A percentile compares a stretch with the other conserved stretches of the same genome.
Conservation (phyloP, 2,113 vertebrate species). For the Heloderma charlesbogerti region DNA sequence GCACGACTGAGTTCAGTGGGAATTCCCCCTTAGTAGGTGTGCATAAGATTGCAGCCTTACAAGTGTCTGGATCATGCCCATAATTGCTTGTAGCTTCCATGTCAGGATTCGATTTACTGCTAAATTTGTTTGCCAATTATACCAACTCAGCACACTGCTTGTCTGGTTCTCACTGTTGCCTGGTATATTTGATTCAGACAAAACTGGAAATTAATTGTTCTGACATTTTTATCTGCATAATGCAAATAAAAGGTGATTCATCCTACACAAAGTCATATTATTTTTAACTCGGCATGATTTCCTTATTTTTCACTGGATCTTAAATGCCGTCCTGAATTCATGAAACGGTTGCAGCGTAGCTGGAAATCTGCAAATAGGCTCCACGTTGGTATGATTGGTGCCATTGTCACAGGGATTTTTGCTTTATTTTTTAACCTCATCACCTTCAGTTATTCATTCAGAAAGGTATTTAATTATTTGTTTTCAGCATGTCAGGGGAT, state of each 20-base stretch:
- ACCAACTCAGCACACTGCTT: conserved; percentile 37
- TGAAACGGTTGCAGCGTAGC: fast-evolving
- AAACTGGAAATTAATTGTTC: conserved; percentile 63
- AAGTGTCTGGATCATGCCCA: not conserved
- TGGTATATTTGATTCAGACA: conserved; percentile 40
- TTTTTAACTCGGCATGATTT: conserved; percentile 22
- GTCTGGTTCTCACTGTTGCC: conserved; percentile 44
- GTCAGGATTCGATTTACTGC: conserved; percentile 48
- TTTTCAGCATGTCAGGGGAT: not conserved
- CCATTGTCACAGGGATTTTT: not conserved
- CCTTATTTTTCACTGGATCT: not conserved
- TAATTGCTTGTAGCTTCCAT: conserved; percentile 52
- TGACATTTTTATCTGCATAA: conserved; percentile 53
- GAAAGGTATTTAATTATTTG: not conserved
- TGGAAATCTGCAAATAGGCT: not conserved
- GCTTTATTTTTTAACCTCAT: not conserved
- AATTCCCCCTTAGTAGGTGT: not conserved
- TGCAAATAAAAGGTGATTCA: conserved; percentile 56
- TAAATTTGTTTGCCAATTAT: conserved; percentile 52
- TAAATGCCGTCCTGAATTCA: not conserved
- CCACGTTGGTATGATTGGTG: fast-evolving
- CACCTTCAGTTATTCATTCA: fast-evolving
- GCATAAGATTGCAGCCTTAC: not conserved
- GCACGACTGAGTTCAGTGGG: not conserved
- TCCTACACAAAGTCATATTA: conserved; percentile 37